Percentiles rank a stretch among this genome's conserved stretches.
Conservation (phyloP, 2,888 invertebrate species). For the Hypolimnas misippus region DNA sequence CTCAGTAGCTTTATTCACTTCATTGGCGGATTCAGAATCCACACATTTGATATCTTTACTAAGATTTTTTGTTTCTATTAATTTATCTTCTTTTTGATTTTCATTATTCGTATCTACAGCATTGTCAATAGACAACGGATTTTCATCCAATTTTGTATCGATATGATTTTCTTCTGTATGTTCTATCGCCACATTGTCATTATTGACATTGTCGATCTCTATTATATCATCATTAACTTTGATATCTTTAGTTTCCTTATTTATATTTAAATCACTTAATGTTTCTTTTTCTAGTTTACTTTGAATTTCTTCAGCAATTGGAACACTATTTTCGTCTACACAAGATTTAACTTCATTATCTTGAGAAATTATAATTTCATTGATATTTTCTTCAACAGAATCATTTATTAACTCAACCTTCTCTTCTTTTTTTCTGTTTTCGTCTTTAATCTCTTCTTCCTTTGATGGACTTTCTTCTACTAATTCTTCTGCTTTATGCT, state of each 20-base stretch:
- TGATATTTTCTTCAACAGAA: not conserved
- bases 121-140: not conserved
- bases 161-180: not conserved
- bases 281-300: not conserved
- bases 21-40: not conserved
- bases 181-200: not conserved
- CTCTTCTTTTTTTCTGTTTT: not conserved
- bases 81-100: not conserved
- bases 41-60: not conserved
- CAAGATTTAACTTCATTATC: slow-evolving; percentile 22
- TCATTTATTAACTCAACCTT: not conserved
- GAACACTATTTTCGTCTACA: not conserved
- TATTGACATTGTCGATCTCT: not conserved
- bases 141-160: not conserved
- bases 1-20: not conserved
- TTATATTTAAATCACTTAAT: not conserved
- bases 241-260: not conserved
- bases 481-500: not conserved
- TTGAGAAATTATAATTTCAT: slow-evolving; percentile 29
- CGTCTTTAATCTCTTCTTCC: not conserved
- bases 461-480: not conserved
- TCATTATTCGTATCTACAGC: not conserved
- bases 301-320: slow-evolving; percentile 27
- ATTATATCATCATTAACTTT: not conserved
- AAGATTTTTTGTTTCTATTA: not conserved